These are phyloP conservation scores for Papilio polytes DNA, from an alignment of 1,140 invertebrate species.

Conservation along the genomic window DNA sequence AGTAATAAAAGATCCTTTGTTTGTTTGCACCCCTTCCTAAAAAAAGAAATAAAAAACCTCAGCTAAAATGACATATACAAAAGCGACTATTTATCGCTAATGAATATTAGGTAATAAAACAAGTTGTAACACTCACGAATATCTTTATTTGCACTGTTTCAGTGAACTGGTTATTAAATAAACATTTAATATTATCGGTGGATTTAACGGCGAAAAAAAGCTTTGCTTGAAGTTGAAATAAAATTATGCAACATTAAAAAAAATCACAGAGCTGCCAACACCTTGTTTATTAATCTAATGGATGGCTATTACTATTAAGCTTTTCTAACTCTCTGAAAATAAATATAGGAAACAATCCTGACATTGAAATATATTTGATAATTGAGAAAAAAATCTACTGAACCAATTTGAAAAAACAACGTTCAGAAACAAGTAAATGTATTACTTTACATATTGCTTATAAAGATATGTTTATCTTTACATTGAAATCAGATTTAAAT, in stretches of 20 bases:
- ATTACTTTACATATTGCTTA: too few relatives aligned
- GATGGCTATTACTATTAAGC: not conserved
- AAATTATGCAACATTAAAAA: not conserved
- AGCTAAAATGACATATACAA: too few relatives aligned
- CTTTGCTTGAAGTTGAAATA: not conserved
- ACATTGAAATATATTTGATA: not conserved
- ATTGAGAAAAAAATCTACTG: not conserved
- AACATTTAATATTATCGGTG: conserved; percentile 9
- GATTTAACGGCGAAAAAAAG: not conserved
- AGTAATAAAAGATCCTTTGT: too few relatives aligned
- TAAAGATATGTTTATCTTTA: too few relatives aligned
- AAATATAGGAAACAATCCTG: not conserved
- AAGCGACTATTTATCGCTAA: not conserved
- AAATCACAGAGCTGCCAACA: not conserved
- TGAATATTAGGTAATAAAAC: not conserved
- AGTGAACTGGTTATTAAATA: not conserved
- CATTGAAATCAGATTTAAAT: too few relatives aligned
- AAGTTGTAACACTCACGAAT: not conserved
- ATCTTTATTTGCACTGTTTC: conserved; percentile 21
- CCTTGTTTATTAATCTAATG: not conserved
- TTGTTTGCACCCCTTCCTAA: too few relatives aligned
- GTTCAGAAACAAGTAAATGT: too few relatives aligned
- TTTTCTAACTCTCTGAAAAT: not conserved
- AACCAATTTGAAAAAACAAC: not conserved
- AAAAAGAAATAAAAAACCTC: too few relatives aligned